Evolutionary conservation across 2,113 vertebrate genomes (phyloP).

Genomic region (Ranitomeya imitator): DNA sequence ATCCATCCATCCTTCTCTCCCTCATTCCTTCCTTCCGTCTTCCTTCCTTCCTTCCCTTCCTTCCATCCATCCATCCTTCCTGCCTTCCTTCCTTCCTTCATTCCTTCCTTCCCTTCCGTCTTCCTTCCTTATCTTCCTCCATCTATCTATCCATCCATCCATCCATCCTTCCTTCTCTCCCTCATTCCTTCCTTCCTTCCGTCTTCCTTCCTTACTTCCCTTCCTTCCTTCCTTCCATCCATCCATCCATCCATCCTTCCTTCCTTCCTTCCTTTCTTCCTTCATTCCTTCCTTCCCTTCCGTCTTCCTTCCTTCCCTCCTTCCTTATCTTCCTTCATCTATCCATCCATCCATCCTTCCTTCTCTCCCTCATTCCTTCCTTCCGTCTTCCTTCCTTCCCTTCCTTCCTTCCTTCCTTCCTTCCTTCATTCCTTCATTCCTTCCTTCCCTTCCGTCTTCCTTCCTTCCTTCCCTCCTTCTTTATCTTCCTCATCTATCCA

Average conservation of each 20-base stretch:
- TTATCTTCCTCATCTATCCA: not conserved
- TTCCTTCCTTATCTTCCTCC: not conserved
- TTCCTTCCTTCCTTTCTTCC: not conserved
- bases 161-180: not conserved
- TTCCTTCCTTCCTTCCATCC: too few species aligned
- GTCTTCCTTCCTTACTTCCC: not conserved
- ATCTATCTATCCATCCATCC: too few species aligned
- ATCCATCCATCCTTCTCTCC: too few species aligned
- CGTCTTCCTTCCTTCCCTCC: not conserved
- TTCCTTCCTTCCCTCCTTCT: not conserved
- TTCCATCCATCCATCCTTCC: not conserved
- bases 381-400: not conserved
- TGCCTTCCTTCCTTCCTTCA: not conserved
- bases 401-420: not conserved
- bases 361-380: not conserved
- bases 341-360: not conserved
- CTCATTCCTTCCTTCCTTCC: not conserved
- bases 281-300: too few species aligned
- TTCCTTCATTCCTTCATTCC: not conserved
- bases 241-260: not conserved
- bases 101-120: not conserved
- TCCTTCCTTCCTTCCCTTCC: not conserved
- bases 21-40: too few species aligned
- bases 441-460: too few species aligned
- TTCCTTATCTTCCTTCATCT: too few species aligned